Base-by-base conservation (phyloP, 2,888 invertebrate species). In the Napeogenes inachia region DNA sequence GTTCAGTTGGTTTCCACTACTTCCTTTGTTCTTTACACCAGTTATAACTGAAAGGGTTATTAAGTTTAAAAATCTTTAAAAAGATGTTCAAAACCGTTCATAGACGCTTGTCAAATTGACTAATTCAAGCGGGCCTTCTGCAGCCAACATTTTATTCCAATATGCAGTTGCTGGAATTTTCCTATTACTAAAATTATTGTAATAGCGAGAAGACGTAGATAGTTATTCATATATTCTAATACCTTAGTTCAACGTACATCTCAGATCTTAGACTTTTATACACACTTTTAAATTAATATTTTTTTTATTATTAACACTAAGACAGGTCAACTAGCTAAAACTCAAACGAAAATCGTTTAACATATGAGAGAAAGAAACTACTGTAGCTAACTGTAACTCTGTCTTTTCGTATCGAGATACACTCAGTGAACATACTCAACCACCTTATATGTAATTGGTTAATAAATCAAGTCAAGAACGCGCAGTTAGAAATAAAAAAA, bases 31-130 rank as follows among this genome's bases (percentile, higher is more conserved):
- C 66, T 56, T 72, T 70, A 60, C 68, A 73, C 71, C 69, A 71
- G 69, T 71, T 60, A 65, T 74, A 70, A 54, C 68, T 66, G 46
- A 73, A 73, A 13, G 70, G 63, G 56, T 72, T 71, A 35, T 69
- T 42, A 21, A 73, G 32, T 64, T 70, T 70, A 45, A 73, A 55
- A 50, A 73, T 73, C 57, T 73, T 73, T n/a, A 73, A 21, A 68
- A 74, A 71, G 67, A 33, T 13, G 58, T 32, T 45, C 67, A 57
- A 56, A 69, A 64, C 8, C 68, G 55, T 66, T 68, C 50, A 62
- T 68, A 1, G 8, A 2, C 5, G 38, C 3, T 3, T 45, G 66
- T 63, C 47, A 69, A 65, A 61, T 63, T 55, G 32, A 63, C 60
- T 62, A 70, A 59, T 62, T 70, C 65, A 33, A 33, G 62, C 12